Conservation (phyloP, 2,113 vertebrate genomes). For the Dipodomys stephensi region DNA sequence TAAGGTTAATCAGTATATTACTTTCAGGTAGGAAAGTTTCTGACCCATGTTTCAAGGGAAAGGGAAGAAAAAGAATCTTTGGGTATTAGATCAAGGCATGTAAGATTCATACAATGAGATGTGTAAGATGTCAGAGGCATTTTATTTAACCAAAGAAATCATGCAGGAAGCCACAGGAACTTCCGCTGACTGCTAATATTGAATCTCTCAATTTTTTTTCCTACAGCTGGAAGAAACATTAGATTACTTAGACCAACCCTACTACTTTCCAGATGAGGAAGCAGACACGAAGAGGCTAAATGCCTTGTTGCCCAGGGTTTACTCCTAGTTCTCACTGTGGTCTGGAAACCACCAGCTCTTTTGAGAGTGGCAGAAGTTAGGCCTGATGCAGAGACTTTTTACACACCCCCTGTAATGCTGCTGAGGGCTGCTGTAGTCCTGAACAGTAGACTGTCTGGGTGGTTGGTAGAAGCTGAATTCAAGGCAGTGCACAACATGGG, state of each 20-base stretch:
- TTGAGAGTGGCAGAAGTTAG: background rate
- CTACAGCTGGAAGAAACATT: conserved; percentile 62
- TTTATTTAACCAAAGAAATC: conserved; percentile 31
- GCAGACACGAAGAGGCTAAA: conserved; percentile 19
- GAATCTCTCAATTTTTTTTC: conserved; percentile 33
- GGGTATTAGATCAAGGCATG: conserved; percentile 3
- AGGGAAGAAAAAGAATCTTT: background rate
- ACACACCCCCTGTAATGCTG: background rate
- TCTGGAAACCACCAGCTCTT: background rate
- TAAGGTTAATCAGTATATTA: conserved; percentile 22
- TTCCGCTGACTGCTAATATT: conserved; percentile 22
- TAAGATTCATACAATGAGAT: background rate
- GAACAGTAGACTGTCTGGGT: background rate
- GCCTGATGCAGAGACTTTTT: background rate
- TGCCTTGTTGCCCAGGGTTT: conserved; percentile 19
- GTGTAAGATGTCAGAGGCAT: conserved; percentile 3
- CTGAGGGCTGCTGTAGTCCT: background rate
- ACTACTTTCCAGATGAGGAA: conserved; percentile 53
- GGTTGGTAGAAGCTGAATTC: background rate
- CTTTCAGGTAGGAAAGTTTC: conserved; percentile 48
- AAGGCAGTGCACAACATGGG: background rate
- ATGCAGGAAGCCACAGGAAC: conserved; percentile 5
- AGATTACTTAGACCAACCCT: conserved; percentile 35
- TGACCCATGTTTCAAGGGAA: conserved; percentile 26
- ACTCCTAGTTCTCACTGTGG: background rate